A percentile compares a stretch with the other conserved stretches of the same genome.
phyloP scores from a whole-genome alignment of 2,797 vertebrate genomes.

The Antrozous pallidus region DNA sequence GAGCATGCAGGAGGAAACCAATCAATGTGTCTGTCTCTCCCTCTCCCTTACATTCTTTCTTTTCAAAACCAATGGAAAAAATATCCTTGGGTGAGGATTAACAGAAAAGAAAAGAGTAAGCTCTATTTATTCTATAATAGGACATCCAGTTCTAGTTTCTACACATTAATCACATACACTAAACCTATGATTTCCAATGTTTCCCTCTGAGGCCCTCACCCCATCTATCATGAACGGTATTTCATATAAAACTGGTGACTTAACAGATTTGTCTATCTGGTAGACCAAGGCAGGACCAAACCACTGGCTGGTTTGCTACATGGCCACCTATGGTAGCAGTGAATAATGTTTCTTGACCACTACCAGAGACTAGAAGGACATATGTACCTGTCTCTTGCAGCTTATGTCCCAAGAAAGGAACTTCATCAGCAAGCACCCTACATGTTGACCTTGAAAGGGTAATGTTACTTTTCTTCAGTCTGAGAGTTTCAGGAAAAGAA shows the following conservation, averaged over 20 bases:
- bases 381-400: neutral
- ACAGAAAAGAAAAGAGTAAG: neutral
- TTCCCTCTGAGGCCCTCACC: neutral
- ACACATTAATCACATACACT: neutral
- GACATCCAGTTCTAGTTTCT: neutral
- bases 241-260: neutral
- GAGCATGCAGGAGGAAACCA: neutral
- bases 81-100: neutral
- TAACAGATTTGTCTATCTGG: neutral
- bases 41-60: neutral
- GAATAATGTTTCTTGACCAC: fast-evolving
- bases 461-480: neutral
- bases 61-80: neutral
- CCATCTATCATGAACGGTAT: neutral
- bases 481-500: neutral
- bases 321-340: neutral
- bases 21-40: neutral
- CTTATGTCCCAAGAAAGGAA: neutral
- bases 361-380: neutral
- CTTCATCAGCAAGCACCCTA: neutral
- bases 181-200: neutral
- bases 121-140: neutral
- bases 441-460: neutral
- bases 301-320: neutral
- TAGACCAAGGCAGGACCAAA: neutral